Base-by-base conservation (phyloP, 2,888 invertebrate genomes). In the Drosophila paracracens region DNA sequence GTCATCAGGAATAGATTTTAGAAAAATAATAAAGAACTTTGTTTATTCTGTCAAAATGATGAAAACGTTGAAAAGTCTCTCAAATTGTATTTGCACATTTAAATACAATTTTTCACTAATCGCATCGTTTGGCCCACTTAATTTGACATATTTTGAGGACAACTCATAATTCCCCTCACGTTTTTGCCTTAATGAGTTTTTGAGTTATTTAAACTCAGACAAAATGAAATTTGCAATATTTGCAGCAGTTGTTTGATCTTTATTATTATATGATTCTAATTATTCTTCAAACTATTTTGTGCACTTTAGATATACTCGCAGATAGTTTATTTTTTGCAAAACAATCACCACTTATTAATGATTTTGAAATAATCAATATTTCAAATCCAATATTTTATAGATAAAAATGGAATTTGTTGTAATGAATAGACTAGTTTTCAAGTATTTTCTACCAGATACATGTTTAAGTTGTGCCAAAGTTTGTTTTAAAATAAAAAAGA, bases 371-470 rank as follows among this genome's bases (percentile, higher is more conserved):
- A 46, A 21, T 46, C 13, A 1, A 21, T 7, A 21, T 21, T 7
- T 43, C 3, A 10, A 33, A 33, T 10, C 10, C 10, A 31, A 46
- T 7, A 7, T 46, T 46, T 8, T 16, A 46, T 13, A 46, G 2
- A 46, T 21, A 16, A 1, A 21, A 53, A 35, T 8, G 0, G 4
- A 33, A 21, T 16, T 51, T 11, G 0, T 4, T 52, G 59, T 29
- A 74, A 66, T 53, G 56, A 65, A 54, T 57, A 68, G 70, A 65
- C 59, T 18, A 53, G 10, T 33, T 53, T 21, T 53, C n/a, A 25
- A 2, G 46, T 21, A 46, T n/a, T 53, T 16, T 1, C 6, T 35
- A 10, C n/a, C 21, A 21, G n/a, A 13, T 27, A 27, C 16, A 21
- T 36, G 40, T 29, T 50, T 79, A 65, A 64, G 66, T 78, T 63